A percentile compares a stretch with the other conserved stretches of the same genome.
These are phyloP conservation scores for Apis mellifera DNA, from an alignment of 1,140 invertebrate species.

Conservation along the genomic window Amel_HAv3.1 CM009938.2:796001-796500, in stretches of 20 bases:
- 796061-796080: conserved; percentile 34
- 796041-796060: conserved; percentile 42
- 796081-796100: neutral
- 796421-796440: conserved; percentile 88
- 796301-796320: conserved; percentile 98
- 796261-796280: conserved; percentile 94
- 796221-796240: neutral
- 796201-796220: too few species aligned
- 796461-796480: conserved; percentile 4
- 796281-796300: conserved; percentile 98
- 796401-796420: conserved; percentile 89
- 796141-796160: too few species aligned
- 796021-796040: conserved; percentile 47
- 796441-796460: conserved; percentile 31
- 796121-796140: too few species aligned
- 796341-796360: conserved; percentile 96
- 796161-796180: too few species aligned
- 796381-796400: conserved; percentile 90
- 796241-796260: conserved; percentile 51
- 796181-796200: too few species aligned
- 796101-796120: neutral
- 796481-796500: neutral
- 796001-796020: conserved; percentile 37
- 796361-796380: conserved; percentile 88
- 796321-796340: conserved; percentile 97